Conservation (phyloP, 2,113 vertebrate species). For the Gobiocypris rarus region DNA sequence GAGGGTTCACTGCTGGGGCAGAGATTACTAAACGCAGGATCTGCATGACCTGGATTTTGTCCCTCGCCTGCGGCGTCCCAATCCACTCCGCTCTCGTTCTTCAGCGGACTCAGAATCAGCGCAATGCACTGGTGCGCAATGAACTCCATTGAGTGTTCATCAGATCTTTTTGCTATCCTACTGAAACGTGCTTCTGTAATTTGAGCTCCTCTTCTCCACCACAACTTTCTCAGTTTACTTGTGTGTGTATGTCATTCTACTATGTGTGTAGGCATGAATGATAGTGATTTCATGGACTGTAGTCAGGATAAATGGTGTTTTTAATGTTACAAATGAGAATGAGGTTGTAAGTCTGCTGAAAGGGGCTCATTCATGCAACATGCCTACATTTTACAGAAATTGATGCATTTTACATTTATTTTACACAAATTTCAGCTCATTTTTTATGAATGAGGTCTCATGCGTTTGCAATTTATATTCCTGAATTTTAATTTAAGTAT, state of each 20-base stretch:
- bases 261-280: neutral
- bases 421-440: no score
- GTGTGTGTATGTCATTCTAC: neutral
- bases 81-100: conserved; percentile 23
- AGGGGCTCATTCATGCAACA: neutral
- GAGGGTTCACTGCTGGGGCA: conserved; percentile 77
- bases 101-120: neutral
- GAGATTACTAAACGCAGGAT: conserved; percentile 73
- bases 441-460: no score
- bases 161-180: neutral
- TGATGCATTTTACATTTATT: no score
- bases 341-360: neutral
- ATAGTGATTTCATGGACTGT: neutral
- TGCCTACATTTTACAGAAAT: no score
- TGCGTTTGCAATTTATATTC: no score
- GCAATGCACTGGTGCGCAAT: neutral
- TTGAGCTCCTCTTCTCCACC: neutral
- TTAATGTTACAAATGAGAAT: neutral
- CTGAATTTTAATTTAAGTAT: no score
- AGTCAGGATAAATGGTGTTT: neutral
- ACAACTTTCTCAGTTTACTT: neutral
- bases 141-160: neutral
- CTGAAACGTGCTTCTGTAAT: neutral
- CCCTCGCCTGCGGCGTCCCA: conserved; percentile 49
- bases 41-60: conserved; percentile 75